These are phyloP conservation scores for Crocuta crocuta DNA, from an alignment of 2,113 vertebrate species.

Conservation along the genomic window DNA sequence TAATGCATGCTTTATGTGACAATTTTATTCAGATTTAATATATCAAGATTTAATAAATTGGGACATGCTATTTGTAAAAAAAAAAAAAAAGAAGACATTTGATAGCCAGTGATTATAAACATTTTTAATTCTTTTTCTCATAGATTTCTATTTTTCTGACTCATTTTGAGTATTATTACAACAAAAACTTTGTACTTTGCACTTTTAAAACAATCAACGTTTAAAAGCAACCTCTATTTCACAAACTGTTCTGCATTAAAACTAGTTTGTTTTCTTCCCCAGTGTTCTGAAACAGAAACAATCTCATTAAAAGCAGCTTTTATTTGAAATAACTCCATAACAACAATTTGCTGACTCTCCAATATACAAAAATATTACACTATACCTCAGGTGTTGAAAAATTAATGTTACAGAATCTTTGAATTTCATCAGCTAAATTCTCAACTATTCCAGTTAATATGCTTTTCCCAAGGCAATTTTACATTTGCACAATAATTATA, in stretches of 20 bases:
- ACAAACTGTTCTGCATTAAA: neutral
- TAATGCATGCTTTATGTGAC: neutral
- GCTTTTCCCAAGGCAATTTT: neutral
- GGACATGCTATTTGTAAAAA: neutral
- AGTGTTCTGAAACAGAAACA: neutral
- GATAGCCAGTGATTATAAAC: neutral
- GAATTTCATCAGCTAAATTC: neutral
- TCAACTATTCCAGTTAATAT: neutral
- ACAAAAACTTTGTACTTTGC: neutral
- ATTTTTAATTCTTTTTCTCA: neutral
- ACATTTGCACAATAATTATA: neutral
- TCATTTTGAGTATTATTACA: neutral
- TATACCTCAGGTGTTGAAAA: neutral
- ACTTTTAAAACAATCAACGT: neutral
- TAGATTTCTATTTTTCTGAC: neutral
- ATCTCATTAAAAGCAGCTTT: neutral
- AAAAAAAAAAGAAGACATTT: neutral
- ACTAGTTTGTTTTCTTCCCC: neutral
- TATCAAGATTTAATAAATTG: neutral
- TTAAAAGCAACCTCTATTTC: neutral
- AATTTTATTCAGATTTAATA: neutral
- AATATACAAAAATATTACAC: neutral
- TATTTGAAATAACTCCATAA: conserved; percentile 2
- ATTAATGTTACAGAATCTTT: neutral
- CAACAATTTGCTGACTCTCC: neutral